phyloP scores from a whole-genome alignment of 2,113 vertebrate genomes.

The Corythornis vintsioides region DNA sequence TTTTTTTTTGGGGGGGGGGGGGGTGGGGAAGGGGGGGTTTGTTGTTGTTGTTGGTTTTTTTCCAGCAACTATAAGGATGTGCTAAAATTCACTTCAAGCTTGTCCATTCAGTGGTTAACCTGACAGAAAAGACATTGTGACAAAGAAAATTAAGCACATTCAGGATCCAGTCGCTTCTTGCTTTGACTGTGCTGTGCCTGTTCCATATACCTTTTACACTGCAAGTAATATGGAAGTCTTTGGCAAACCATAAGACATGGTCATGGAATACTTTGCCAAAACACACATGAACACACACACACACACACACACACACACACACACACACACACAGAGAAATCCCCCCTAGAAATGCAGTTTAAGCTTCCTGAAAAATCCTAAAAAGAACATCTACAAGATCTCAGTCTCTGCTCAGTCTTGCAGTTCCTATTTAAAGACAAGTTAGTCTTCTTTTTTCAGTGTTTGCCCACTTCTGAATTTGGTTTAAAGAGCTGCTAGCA shows the following conservation, averaged over 20 bases:
- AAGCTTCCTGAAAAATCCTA: not conserved
- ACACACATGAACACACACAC: not conserved
- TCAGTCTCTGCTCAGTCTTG: not conserved
- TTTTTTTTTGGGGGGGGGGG: no score
- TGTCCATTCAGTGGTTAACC: not conserved
- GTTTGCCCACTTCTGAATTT: conserved; percentile 6
- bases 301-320: not conserved
- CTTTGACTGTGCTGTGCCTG: not conserved
- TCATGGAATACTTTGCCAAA: not conserved
- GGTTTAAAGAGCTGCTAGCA: conserved; percentile 39
- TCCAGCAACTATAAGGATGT: not conserved
- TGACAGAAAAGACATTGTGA: not conserved
- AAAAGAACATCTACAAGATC: not conserved
- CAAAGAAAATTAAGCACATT: not conserved
- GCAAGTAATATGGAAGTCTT: not conserved
- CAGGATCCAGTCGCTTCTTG: not conserved
- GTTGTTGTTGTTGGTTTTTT: not conserved
- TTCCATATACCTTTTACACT: not conserved
- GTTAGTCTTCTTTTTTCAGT: not conserved
- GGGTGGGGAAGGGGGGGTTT: no score
- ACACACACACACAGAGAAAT: not conserved
- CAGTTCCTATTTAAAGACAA: conserved; percentile 25
- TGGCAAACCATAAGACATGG: not conserved
- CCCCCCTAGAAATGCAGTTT: not conserved
- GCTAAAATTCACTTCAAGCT: not conserved